These are phyloP conservation scores for Poecilia wingei DNA, from an alignment of 2,797 vertebrate genomes.

Conservation along the genomic window DNA sequence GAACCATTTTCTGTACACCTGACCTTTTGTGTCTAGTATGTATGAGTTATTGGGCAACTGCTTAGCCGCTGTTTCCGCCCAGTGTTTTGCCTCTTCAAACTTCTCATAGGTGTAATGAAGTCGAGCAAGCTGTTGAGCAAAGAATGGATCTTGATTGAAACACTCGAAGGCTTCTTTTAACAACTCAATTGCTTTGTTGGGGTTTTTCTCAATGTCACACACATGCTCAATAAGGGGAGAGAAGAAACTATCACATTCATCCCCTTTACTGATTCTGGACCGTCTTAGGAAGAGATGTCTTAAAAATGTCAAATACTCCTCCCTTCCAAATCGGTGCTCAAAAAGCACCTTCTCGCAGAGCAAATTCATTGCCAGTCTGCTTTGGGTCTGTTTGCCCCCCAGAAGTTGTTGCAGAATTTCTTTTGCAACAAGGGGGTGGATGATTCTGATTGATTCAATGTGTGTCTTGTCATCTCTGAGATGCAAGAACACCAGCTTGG, in stretches of 20 bases:
- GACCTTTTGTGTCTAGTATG: constrained; percentile 87
- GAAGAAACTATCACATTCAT: constrained; percentile 80
- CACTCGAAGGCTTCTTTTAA: constrained; percentile 77
- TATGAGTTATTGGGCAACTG: constrained; percentile 80
- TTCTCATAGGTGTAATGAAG: constrained; percentile 74
- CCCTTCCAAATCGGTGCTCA: constrained; percentile 83
- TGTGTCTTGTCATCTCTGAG: constrained; percentile 81
- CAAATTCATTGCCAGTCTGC: constrained; percentile 79
- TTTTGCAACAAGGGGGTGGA: constrained; percentile 85
- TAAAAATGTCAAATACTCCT: constrained; percentile 80
- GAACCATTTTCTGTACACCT: constrained; percentile 86
- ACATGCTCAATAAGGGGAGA: constrained; percentile 86
- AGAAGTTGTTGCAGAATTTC: constrained; percentile 85
- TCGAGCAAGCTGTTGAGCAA: constrained; percentile 88
- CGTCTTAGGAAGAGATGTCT: constrained; percentile 83
- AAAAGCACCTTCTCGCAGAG: constrained; percentile 79
- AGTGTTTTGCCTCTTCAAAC: constrained; percentile 81
- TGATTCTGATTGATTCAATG: constrained; percentile 83
- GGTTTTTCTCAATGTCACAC: constrained; percentile 58
- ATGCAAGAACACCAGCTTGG: constrained; percentile 84
- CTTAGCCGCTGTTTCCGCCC: constrained; percentile 80
- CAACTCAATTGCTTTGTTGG: constrained; percentile 79
- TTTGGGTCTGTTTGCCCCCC: constrained; percentile 69
- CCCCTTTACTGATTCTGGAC: constrained; percentile 81
- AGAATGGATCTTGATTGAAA: constrained; percentile 79